A percentile compares a stretch with the other conserved stretches of the same genome.
Conservation (phyloP, 92 coral and sea anemone species). For the Siderastrea radians region DNA sequence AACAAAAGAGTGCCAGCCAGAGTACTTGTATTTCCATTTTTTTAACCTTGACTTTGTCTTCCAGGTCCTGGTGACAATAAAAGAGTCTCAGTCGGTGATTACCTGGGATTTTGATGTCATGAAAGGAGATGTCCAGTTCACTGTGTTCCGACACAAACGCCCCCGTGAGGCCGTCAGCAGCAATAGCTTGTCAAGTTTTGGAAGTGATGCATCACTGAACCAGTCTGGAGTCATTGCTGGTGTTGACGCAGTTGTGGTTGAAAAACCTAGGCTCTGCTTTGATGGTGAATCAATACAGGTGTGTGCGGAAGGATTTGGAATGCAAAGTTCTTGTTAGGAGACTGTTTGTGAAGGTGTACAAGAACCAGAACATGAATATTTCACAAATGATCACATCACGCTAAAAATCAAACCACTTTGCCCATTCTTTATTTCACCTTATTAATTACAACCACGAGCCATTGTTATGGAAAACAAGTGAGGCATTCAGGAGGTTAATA, state of each 20-base stretch:
- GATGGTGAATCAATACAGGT: conserved; percentile 99
- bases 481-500: no score
- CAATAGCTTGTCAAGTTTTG: conserved; percentile 89
- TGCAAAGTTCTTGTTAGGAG: neutral
- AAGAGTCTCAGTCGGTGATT: conserved; percentile 98
- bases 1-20: neutral
- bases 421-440: no score
- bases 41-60: neutral
- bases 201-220: conserved; percentile 82
- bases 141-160: conserved; percentile 98
- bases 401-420: no score
- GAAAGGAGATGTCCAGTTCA: conserved; percentile 94
- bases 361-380: no score
- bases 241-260: conserved; percentile 98
- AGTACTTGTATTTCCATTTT: neutral
- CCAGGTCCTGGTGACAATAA: conserved; percentile 92
- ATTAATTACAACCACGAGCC: no score
- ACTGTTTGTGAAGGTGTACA: neutral
- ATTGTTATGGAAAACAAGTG: no score
- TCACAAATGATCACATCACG: no score
- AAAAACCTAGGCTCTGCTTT: conserved; percentile 90
- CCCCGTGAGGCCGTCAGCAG: conserved; percentile 96
- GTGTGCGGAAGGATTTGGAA: neutral
- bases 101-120: conserved; percentile 99
- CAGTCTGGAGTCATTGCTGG: conserved; percentile 96